Conservation (phyloP, 2,888 invertebrate species). For the Phoenoteleia sp. region DNA sequence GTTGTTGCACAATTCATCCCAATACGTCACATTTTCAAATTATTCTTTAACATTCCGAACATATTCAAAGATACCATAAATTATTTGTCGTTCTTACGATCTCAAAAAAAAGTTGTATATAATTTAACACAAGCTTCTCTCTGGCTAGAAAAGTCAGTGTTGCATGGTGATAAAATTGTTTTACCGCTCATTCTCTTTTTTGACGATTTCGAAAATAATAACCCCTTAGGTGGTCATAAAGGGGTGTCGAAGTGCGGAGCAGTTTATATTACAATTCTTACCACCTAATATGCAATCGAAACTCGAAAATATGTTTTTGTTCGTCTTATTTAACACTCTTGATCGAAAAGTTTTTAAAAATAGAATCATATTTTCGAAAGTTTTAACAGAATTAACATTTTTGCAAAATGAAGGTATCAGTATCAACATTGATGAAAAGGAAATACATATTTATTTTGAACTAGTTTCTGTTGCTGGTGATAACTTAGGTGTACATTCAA, state of each 20-base stretch:
- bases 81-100: constrained; percentile 26
- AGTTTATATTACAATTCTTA: constrained; percentile 1
- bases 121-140: background rate
- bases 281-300: background rate
- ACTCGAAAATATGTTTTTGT: background rate
- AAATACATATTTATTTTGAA: background rate
- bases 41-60: constrained; percentile 43
- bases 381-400: background rate
- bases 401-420: background rate
- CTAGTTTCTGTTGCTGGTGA: constrained; percentile 47
- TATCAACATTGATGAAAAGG: background rate
- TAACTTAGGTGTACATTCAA: constrained; percentile 48
- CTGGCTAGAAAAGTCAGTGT: background rate
- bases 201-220: constrained; percentile 10
- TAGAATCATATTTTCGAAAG: background rate
- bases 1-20: constrained; percentile 52
- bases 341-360: constrained; percentile 5
- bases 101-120: background rate
- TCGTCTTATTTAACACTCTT: background rate
- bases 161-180: background rate
- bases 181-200: background rate
- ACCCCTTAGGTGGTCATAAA: background rate
- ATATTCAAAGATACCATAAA: constrained; percentile 42
- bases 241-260: constrained; percentile 23
- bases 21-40: constrained; percentile 36